Evolutionary conservation across 64 coral and sea anemone genomes (phyloP).

Genomic region (Exaiptasia diaphana): DNA sequence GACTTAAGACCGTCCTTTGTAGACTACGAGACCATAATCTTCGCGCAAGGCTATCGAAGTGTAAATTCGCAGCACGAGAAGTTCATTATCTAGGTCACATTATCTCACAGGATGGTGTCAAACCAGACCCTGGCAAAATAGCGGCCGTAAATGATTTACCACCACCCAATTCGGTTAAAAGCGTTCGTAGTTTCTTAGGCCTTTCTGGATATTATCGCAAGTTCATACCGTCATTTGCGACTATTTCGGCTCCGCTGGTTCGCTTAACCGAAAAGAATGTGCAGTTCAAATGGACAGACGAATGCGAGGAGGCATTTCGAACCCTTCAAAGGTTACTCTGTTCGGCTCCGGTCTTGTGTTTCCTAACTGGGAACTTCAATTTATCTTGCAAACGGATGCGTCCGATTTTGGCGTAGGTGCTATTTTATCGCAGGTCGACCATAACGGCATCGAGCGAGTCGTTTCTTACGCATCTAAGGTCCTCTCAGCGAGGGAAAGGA

Average conservation of each 20-base stretch:
- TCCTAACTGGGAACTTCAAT: background rate
- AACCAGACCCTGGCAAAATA: background rate
- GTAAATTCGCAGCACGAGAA: background rate
- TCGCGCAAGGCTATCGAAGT: constrained; percentile 20
- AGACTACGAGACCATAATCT: constrained; percentile 5
- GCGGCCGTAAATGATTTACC: background rate
- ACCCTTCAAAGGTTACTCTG: background rate
- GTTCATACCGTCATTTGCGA: background rate
- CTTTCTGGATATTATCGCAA: background rate
- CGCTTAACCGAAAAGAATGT: background rate
- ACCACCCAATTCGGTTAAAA: background rate
- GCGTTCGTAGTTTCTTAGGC: background rate
- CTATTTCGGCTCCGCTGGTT: background rate
- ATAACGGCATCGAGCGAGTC: background rate
- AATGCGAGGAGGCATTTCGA: background rate
- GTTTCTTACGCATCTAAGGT: background rate
- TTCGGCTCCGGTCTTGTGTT: background rate
- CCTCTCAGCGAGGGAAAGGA: background rate
- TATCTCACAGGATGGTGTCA: background rate
- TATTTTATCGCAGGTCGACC: background rate
- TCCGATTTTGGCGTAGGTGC: background rate
- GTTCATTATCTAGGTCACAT: constrained; percentile 28
- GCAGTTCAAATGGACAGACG: background rate
- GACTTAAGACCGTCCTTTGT: background rate
- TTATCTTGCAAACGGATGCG: background rate